phyloP scores from a whole-genome alignment of 2,797 vertebrate species.

The Phalanger gymnotis region DNA sequence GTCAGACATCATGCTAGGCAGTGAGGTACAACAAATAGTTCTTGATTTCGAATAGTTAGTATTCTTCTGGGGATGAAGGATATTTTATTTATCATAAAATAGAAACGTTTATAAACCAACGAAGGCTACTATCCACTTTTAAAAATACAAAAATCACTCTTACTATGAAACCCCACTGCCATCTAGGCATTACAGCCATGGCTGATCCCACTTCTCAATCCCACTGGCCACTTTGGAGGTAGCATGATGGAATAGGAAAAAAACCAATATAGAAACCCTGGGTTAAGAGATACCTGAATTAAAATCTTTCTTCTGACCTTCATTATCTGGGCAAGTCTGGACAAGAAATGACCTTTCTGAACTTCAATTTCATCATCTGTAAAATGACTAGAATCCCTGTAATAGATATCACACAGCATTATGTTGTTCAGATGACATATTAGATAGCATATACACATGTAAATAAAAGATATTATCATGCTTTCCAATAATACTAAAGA shows the following conservation, averaged over 20 bases:
- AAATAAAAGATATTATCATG: not conserved
- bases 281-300: not conserved
- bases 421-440: not conserved
- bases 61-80: not conserved
- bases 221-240: not conserved
- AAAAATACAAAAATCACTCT: not conserved
- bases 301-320: not conserved
- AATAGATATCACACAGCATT: not conserved
- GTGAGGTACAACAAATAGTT: not conserved
- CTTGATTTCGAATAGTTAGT: not conserved
- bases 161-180: not conserved
- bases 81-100: not conserved
- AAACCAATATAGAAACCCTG: not conserved
- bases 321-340: not conserved
- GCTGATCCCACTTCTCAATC: not conserved
- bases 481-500: not conserved
- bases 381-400: not conserved
- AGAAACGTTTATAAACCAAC: not conserved
- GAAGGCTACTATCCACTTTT: not conserved
- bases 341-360: not conserved
- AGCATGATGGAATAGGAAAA: not conserved
- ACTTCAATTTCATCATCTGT: not conserved
- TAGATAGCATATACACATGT: not conserved
- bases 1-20: not conserved
- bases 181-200: not conserved